Conservation (phyloP, 2,797 vertebrate genomes). For the Sebastes trivittatus region DNA sequence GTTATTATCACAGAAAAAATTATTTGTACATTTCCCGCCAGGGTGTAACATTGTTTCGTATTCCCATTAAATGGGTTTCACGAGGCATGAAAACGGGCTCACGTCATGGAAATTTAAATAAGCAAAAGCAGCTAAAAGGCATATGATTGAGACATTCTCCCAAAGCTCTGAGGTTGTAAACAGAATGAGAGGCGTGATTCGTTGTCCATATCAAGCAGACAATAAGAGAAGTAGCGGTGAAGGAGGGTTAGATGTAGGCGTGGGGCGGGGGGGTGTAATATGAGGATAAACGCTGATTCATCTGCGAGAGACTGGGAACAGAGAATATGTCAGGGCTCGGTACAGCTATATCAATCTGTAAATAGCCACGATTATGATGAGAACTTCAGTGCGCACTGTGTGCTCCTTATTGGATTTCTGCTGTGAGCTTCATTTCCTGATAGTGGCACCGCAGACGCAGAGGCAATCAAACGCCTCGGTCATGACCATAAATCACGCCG, state of each 20-base stretch:
- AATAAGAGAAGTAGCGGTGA: constrained; percentile 25
- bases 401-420: constrained; percentile 79
- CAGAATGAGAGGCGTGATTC: constrained; percentile 36
- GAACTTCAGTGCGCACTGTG: constrained; percentile 53
- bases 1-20: constrained; percentile 30
- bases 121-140: constrained; percentile 46
- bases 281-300: constrained; percentile 67
- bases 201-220: constrained; percentile 31
- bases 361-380: constrained; percentile 77
- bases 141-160: constrained; percentile 48
- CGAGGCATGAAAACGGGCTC: constrained; percentile 21
- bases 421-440: constrained; percentile 82
- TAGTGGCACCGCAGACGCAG: constrained; percentile 74
- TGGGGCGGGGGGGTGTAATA: constrained; percentile 10
- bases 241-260: constrained; percentile 16
- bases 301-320: constrained; percentile 52
- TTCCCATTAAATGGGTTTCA: constrained; percentile 38
- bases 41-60: constrained; percentile 26
- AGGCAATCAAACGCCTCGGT: constrained; percentile 80
- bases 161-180: constrained; percentile 51
- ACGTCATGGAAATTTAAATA: constrained; percentile 44
- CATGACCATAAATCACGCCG: constrained; percentile 79
- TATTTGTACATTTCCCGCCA: constrained; percentile 5
- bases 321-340: constrained; percentile 65
- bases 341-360: constrained; percentile 78